Conservation (phyloP, 1,140 invertebrate species). For the Caenorhabditis remanei region DNA sequence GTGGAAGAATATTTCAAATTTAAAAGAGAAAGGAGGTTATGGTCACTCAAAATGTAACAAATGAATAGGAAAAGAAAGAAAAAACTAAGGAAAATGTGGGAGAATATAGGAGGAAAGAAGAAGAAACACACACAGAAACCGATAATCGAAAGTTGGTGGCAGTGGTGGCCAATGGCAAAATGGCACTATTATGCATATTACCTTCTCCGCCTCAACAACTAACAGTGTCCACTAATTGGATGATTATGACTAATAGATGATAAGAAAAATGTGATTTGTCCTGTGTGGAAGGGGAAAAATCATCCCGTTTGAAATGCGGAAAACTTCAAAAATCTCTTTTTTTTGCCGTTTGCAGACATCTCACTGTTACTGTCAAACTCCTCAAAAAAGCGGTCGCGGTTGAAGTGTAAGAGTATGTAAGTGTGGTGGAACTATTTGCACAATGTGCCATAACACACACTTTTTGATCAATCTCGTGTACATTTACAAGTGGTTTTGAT, state of each 20-base stretch:
- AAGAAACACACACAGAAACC: slow-evolving; percentile 47
- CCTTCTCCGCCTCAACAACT: not conserved
- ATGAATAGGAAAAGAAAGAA: slow-evolving; percentile 13
- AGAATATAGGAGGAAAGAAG: not conserved
- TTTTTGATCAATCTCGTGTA: slow-evolving; percentile 49
- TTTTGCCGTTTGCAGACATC: slow-evolving; percentile 41
- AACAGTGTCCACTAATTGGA: slow-evolving; percentile 31
- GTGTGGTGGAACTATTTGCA: slow-evolving; percentile 44
- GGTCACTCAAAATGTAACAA: not conserved
- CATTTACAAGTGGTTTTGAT: slow-evolving; percentile 51
- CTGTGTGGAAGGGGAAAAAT: not conserved
- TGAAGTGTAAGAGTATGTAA: slow-evolving; percentile 3
- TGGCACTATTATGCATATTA: slow-evolving; percentile 56
- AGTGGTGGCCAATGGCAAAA: slow-evolving; percentile 48
- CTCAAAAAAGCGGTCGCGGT: not conserved
- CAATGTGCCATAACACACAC: slow-evolving; percentile 54
- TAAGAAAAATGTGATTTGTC: not conserved
- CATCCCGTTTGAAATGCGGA: not conserved
- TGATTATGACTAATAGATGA: slow-evolving; percentile 41
- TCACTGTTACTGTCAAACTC: slow-evolving; percentile 4
- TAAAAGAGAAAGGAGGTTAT: not conserved
- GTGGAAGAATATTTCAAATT: not conserved
- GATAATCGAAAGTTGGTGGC: slow-evolving; percentile 39
- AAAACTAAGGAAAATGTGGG: not conserved
- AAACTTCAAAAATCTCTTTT: slow-evolving; percentile 41